Percentiles rank a stretch among this genome's conserved stretches.
Conservation (phyloP, 2,113 vertebrate genomes). For the Andinoacara biseriatus region DNA sequence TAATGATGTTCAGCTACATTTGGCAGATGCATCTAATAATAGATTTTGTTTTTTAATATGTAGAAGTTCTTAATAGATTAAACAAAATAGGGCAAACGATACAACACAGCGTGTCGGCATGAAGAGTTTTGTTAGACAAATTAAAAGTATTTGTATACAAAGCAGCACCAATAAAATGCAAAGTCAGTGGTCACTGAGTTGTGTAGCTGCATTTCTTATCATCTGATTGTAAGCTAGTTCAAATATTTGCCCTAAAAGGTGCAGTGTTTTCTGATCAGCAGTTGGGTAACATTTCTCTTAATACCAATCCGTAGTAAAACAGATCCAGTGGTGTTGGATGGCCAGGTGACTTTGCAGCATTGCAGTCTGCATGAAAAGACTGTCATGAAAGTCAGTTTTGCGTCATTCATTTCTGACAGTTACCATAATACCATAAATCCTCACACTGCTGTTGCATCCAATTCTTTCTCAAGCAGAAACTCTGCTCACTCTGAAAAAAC, state of each 20-base stretch:
- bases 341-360: not conserved
- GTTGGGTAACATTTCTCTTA: not conserved
- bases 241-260: not conserved
- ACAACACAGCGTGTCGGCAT: not conserved
- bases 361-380: not conserved
- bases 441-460: not conserved
- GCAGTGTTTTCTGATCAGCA: not conserved
- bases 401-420: not conserved
- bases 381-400: not conserved
- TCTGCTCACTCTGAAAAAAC: not conserved
- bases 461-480: not conserved
- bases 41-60: not conserved
- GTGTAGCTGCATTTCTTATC: not conserved
- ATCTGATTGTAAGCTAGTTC: not conserved
- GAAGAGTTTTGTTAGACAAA: not conserved
- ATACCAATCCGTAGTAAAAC: not conserved
- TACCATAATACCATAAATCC: not conserved
- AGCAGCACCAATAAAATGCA: not conserved
- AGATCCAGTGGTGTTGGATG: not conserved
- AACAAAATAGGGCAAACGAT: not conserved
- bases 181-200: not conserved
- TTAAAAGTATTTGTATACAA: conserved; percentile 1
- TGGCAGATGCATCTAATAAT: not conserved
- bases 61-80: not conserved
- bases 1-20: not conserved